A percentile compares a stretch with the other conserved stretches of the same genome.
Evolutionary conservation across 2,888 invertebrate species (phyloP).

Genomic region (Hetaerina titia): DNA sequence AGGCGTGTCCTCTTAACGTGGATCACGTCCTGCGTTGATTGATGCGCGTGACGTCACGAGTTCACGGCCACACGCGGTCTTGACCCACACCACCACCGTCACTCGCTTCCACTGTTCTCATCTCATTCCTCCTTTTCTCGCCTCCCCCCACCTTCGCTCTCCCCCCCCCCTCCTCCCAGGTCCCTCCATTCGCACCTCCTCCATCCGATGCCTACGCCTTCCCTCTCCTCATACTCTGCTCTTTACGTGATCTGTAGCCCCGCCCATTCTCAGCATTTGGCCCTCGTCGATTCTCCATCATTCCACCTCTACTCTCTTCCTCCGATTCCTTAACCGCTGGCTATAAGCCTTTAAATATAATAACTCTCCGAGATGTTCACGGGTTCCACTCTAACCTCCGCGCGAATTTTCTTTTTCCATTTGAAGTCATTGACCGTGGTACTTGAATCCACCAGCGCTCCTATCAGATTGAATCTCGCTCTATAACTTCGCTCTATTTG

Average conservation of each 20-base stretch:
- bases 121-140: background rate
- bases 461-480: too few relatives aligned
- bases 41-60: constrained; percentile 65
- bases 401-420: too few relatives aligned
- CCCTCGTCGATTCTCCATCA: too few relatives aligned
- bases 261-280: background rate
- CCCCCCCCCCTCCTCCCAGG: background rate
- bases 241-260: background rate
- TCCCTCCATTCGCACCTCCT: background rate
- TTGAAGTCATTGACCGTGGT: too few relatives aligned
- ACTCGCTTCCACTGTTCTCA: background rate
- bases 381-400: too few relatives aligned
- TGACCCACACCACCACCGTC: constrained; percentile 44
- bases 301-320: background rate
- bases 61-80: constrained; percentile 66
- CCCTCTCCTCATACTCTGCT: background rate
- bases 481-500: too few relatives aligned
- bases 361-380: too few relatives aligned
- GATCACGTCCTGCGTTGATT: constrained; percentile 55
- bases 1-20: constrained; percentile 33
- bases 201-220: background rate
- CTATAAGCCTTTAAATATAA: too few relatives aligned
- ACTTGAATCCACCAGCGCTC: too few relatives aligned
- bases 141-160: background rate
- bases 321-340: too few relatives aligned